Evolutionary conservation across 2,113 vertebrate species (phyloP).

Genomic region (Ctenodactylus gundi): DNA sequence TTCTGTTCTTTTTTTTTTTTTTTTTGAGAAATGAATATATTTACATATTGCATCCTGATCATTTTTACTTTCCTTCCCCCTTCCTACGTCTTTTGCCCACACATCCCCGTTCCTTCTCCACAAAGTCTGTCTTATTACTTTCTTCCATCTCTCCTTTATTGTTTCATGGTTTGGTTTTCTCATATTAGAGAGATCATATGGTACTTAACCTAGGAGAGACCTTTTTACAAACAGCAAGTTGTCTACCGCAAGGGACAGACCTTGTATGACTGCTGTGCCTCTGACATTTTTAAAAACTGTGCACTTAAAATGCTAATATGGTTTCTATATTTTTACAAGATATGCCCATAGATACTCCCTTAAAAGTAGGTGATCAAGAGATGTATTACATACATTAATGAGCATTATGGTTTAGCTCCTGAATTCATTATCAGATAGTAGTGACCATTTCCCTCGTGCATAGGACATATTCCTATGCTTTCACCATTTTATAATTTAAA

Average conservation of each 20-base stretch:
- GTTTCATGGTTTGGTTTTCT: too few species aligned
- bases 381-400: background rate
- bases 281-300: background rate
- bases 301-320: background rate
- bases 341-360: background rate
- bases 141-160: too few species aligned
- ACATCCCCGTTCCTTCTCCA: too few species aligned
- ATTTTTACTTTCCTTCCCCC: too few species aligned
- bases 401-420: background rate
- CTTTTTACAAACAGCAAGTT: background rate
- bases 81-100: too few species aligned
- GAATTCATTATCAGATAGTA: background rate
- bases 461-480: background rate
- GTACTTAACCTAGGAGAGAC: too few species aligned
- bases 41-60: too few species aligned
- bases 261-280: background rate
- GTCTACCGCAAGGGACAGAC: background rate
- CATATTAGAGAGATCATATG: too few species aligned
- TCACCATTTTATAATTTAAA: constrained; percentile 21
- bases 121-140: too few species aligned
- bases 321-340: background rate
- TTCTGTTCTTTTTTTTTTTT: too few species aligned
- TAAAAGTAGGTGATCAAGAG: background rate
- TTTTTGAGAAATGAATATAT: too few species aligned
- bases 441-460: background rate